Base-by-base conservation (phyloP, 2,888 invertebrate species). In the Cacoxenus indagator region DNA sequence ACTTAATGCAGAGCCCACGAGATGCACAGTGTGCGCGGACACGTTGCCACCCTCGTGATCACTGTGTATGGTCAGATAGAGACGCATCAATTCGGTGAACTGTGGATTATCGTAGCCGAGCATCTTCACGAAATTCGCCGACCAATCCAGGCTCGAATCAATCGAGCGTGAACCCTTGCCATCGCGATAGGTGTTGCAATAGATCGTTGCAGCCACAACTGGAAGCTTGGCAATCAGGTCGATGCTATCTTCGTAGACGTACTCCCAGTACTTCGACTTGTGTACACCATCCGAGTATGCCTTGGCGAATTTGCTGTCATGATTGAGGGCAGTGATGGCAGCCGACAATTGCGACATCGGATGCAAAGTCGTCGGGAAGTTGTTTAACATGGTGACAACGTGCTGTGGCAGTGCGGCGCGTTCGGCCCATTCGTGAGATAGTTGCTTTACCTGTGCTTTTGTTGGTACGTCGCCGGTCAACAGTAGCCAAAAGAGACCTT, bases 11-110 rank as follows among this genome's bases (percentile, higher is more conserved):
- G 95, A 95, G 43, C 94, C 96, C 1, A 96, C 95, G 83, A 96
- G 89, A 86, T 96, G 96, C 48, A 92, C 92, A 0, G 96, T 93
- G 86, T 96, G 96, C n/a, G 96, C 96, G 27, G 94, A 94, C 0
- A 96, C 96, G 87, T 96, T 96, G 73, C 96, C 96, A 78, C 96
- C 96, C 89, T 96, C 96, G 87, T 96, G 95, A 86, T 96, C 96
- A 73, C 90, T 90, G 90, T 95, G 95, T 81, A 96, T 94, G 69
- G 95, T 95, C 69, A 96, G 89, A 85, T 96, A 96, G 64, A 96
- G 90, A 74, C 96, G 90, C 92, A 96, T 92, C 69, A 96, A 90
- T 85, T 96, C 96, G 67, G 92, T 92, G 87, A 96, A 96, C 76
- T 87, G 76, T 55, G 74, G 72, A 79, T 93, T 90, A 76, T 94